These are phyloP conservation scores for Montipora sp. DNA, from an alignment of 64 coral and sea anemone species.

Conservation along the genomic window DNA sequence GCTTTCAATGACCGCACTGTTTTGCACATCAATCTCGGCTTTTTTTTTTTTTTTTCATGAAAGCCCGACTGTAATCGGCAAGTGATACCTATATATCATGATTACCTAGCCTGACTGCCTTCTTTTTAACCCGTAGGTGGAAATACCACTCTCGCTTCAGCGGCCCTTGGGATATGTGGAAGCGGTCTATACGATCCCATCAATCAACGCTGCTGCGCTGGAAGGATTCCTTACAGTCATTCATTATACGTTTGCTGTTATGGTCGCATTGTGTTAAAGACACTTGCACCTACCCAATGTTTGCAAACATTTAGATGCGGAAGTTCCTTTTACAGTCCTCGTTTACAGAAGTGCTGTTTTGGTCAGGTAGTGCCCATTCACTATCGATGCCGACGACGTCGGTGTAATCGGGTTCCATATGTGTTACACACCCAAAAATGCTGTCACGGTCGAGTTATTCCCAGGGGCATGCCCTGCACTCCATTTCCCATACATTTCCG, in stretches of 20 bases:
- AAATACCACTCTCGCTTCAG: neutral
- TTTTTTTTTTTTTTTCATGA: too few relatives aligned
- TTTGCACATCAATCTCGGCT: neutral
- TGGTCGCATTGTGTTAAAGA: neutral
- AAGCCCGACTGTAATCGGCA: neutral
- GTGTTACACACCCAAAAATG: neutral
- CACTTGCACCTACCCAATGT: neutral
- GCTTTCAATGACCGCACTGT: neutral
- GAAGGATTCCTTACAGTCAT: neutral
- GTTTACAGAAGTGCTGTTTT: neutral
- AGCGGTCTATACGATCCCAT: neutral
- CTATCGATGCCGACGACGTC: neutral
- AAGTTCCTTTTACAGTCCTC: neutral
- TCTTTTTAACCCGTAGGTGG: neutral
- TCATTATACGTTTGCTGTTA: neutral
- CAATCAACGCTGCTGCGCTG: neutral
- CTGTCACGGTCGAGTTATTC: slow-evolving; percentile 8
- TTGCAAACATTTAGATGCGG: neutral
- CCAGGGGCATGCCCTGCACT: neutral
- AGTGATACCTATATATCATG: too few relatives aligned
- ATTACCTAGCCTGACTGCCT: neutral
- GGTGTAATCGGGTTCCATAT: neutral
- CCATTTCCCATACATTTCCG: neutral
- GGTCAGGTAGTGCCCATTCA: neutral
- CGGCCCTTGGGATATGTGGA: neutral